Percentiles rank a stretch among this genome's conserved stretches.
Conservation (phyloP, 2,888 invertebrate species). For the Abscondita cerata region DNA sequence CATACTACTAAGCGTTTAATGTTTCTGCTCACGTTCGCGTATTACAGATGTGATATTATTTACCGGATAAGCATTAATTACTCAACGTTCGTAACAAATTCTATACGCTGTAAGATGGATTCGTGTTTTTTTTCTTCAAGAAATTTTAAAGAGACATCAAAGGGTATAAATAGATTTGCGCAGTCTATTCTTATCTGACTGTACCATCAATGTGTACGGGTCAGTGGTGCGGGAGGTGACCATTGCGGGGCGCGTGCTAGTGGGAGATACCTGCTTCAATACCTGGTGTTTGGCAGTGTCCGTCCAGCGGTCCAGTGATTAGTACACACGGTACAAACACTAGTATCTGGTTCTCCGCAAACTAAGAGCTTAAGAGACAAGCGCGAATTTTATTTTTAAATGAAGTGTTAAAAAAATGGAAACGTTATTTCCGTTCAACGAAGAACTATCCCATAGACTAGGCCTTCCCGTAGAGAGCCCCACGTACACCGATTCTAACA, state of each 20-base stretch:
- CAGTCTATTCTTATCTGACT: slow-evolving; percentile 35
- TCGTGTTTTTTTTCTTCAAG: no score
- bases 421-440: slow-evolving; percentile 51
- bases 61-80: no score
- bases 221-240: slow-evolving; percentile 37
- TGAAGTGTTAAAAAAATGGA: slow-evolving; percentile 31
- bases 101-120: no score
- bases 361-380: slow-evolving; percentile 11
- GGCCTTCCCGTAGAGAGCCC: slow-evolving; percentile 47
- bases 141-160: slow-evolving; percentile 2
- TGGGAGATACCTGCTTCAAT: slow-evolving; percentile 45
- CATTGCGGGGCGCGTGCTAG: slow-evolving; percentile 42
- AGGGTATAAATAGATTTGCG: slow-evolving; percentile 31
- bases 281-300: slow-evolving; percentile 42
- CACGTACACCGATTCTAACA: slow-evolving; percentile 53
- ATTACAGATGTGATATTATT: no score
- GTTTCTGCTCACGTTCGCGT: no score
- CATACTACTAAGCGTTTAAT: no score
- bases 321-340: slow-evolving; percentile 18
- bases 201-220: slow-evolving; percentile 35
- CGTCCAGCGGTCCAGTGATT: slow-evolving; percentile 37
- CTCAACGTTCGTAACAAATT: no score
- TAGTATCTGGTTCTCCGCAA: background rate
- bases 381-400: slow-evolving; percentile 6
- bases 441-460: slow-evolving; percentile 54